Evolutionary conservation across 2,113 vertebrate genomes (phyloP).

Genomic region (Ctenodactylus gundi): DNA sequence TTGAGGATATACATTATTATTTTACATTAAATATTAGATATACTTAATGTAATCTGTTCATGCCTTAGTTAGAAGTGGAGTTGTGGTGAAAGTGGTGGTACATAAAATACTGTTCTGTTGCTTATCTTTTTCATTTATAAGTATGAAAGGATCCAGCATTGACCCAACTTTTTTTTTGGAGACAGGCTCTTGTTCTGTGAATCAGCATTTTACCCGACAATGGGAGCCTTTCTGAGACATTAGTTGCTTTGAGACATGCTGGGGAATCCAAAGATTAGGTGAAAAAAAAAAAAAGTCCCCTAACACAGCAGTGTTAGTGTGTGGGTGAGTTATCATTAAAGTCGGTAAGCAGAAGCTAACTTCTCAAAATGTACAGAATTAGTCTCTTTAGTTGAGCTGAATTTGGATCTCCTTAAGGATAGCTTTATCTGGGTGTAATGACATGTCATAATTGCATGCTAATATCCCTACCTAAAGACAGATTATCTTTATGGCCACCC

Average conservation of each 20-base stretch:
- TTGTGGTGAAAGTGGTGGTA: not conserved
- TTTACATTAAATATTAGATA: not conserved
- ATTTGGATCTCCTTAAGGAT: not conserved
- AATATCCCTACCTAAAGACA: not conserved
- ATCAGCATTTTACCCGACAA: not conserved
- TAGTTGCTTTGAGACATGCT: not conserved
- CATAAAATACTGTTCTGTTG: not conserved
- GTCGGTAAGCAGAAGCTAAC: not conserved
- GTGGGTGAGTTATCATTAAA: not conserved
- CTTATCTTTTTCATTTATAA: not conserved
- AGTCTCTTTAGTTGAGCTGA: not conserved
- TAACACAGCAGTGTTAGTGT: not conserved
- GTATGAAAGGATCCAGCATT: not conserved
- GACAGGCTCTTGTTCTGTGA: no score
- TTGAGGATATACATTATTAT: not conserved
- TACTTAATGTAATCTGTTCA: not conserved
- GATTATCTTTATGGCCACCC: not conserved
- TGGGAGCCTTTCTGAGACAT: not conserved
- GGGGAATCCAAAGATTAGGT: not conserved
- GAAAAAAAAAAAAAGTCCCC: not conserved
- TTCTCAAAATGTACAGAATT: not conserved
- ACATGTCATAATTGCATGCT: not conserved
- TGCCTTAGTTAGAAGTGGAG: not conserved
- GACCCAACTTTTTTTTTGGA: no score
- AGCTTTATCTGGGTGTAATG: not conserved